phyloP scores from a whole-genome alignment of 2,797 vertebrate genomes.

The Pseudotriccus pelzelni region DNA sequence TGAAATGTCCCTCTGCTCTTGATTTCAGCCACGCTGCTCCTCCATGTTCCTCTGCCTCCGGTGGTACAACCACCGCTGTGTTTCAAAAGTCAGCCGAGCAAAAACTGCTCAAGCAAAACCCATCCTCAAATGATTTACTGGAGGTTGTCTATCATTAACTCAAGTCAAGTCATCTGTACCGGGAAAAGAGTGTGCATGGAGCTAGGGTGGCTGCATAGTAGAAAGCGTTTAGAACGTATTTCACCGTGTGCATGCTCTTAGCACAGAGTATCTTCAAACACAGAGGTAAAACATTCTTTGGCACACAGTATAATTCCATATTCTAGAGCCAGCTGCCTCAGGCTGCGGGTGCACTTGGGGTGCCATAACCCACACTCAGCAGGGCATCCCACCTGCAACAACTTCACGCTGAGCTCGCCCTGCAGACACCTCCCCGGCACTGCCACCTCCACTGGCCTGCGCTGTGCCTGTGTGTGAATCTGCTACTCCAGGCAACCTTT shows the following conservation, averaged over 20 bases:
- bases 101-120: background rate
- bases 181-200: background rate
- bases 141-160: background rate
- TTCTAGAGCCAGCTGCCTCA: background rate
- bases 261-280: background rate
- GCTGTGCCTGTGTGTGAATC: background rate
- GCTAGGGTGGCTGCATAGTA: background rate
- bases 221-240: background rate
- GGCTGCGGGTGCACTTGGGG: background rate
- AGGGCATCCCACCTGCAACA: background rate
- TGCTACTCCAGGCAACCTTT: background rate
- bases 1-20: fast-evolving
- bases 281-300: background rate
- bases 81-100: background rate
- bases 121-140: background rate
- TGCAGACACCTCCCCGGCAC: background rate
- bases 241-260: background rate
- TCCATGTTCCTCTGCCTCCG: background rate
- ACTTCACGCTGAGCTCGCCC: fast-evolving
- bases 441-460: background rate
- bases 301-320: background rate
- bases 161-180: background rate
- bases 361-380: background rate
- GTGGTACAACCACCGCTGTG: background rate
- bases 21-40: background rate